Conservation (phyloP, 2,797 vertebrate species). For the Eurystomus glaucurus region DNA sequence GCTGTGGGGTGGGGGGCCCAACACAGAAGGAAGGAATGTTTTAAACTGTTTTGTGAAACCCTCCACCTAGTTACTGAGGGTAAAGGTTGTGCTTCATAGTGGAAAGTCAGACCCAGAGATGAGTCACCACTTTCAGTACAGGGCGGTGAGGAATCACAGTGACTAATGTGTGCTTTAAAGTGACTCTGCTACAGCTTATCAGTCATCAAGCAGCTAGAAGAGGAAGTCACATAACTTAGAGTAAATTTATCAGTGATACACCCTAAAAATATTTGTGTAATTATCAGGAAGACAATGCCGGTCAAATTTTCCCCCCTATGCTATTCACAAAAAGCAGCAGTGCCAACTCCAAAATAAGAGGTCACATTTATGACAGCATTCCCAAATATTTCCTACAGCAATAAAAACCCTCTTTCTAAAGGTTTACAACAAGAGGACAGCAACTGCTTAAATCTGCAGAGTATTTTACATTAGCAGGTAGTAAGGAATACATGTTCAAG, state of each 20-base stretch:
- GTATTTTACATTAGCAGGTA: background rate
- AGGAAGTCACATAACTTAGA: background rate
- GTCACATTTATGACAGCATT: background rate
- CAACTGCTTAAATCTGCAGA: background rate
- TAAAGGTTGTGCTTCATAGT: background rate
- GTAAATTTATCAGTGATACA: background rate
- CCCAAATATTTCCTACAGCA: background rate
- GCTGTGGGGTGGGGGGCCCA: fast-evolving
- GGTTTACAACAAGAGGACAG: background rate
- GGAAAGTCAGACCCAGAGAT: constrained; percentile 19
- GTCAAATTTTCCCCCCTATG: background rate
- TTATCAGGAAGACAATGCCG: background rate
- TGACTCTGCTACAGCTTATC: background rate
- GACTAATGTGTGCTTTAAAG: constrained; percentile 54
- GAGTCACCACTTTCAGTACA: constrained; percentile 47
- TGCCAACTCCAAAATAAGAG: background rate
- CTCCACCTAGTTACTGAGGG: background rate
- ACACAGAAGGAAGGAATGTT: background rate
- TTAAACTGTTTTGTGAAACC: background rate
- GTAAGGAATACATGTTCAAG: background rate
- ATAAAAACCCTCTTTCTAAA: background rate
- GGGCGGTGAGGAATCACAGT: background rate
- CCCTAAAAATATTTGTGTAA: background rate
- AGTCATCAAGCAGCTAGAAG: background rate
- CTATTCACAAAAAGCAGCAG: background rate